Conservation (phyloP, 2,797 vertebrate genomes). For the Siniperca undulata region DNA sequence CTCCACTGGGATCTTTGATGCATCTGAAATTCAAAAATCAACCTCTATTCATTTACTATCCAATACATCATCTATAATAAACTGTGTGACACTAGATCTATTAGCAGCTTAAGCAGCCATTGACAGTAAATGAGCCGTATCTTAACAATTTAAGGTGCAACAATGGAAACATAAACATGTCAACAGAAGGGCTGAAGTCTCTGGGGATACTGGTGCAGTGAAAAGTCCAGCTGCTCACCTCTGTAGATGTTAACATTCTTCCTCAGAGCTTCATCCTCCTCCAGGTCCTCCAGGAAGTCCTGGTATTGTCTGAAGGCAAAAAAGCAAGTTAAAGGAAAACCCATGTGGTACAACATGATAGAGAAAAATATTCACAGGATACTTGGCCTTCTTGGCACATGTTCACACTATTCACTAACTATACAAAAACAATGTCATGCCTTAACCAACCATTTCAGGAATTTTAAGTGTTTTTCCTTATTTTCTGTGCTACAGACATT, state of each 20-base stretch:
- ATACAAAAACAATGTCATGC: neutral
- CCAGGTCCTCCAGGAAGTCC: conserved; percentile 98
- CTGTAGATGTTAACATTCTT: conserved; percentile 98
- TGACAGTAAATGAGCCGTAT: neutral
- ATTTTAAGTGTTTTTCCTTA: neutral
- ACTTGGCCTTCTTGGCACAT: conserved; percentile 5
- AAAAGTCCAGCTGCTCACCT: conserved; percentile 84
- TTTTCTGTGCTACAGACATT: neutral
- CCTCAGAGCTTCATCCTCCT: conserved; percentile 95
- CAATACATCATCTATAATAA: conserved; percentile 11
- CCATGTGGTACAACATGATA: neutral
- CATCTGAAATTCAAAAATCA: conserved; percentile 80
- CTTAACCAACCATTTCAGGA: neutral
- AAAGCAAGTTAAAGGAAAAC: conserved; percentile 32
- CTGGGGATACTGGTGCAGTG: neutral
- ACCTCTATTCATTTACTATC: conserved; percentile 26
- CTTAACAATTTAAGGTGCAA: neutral
- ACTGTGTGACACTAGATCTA: neutral
- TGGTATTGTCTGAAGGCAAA: conserved; percentile 91
- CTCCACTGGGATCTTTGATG: conserved; percentile 90
- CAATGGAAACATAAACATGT: conserved; percentile 6
- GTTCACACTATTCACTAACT: conserved; percentile 6
- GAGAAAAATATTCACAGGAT: neutral
- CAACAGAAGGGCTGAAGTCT: conserved; percentile 5
- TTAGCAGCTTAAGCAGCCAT: conserved; percentile 5